Evolutionary conservation across 2,113 vertebrate species (phyloP), one percentile per base, ranked within the genome.

Genomic region (Zapus hudsonius): DNA sequence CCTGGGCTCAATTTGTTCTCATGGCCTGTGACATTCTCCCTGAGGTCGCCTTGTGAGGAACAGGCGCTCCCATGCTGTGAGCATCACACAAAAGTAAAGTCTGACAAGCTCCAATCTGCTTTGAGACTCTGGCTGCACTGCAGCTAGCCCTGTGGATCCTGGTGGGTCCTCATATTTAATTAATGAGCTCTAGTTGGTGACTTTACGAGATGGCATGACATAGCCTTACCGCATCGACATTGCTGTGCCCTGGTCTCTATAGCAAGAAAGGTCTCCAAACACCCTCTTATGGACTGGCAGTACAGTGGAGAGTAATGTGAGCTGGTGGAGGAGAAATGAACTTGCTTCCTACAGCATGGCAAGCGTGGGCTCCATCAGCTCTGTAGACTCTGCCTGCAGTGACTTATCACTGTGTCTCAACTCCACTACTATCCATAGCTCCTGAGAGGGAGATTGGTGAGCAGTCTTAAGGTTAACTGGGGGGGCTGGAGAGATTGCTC

Each of bases 231-330:
- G 47, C 29, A 0, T 38, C 12, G 17, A 19, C 5, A 5, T 36
- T 23, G 23, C 67, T 23, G 33, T 20, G 23, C 92, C 44, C 17
- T 17, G 23, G 2, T 7, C 20, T 2, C 38, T 78, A 57, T 82
- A 36, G n/a, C 38, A 31, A 84, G 55, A 27, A 5, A n/a, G 15
- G 16, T 27, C 40, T 92, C 89, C 19, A 33, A 25, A 69, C 2
- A 47, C 9, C 10, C 2, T 1, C 0, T 47, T 8, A 44, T n/a
- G 22, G 42, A 63, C 31, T 11, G 44, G 7, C 3, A 1, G 25
- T 29, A 47, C 29, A 15, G 17, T 5, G 74, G 47, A 47, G 12
- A 47, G 66, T 9, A 7, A 72, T n/a, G 10, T 15, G 52, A 63
- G 27, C 44, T 67, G 27, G 55, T 10, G 2, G 23, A 12, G 12